Evolutionary conservation across 2,113 vertebrate genomes (phyloP), one percentile per base, ranked within the genome.

Genomic region (Furnarius figulus): DNA sequence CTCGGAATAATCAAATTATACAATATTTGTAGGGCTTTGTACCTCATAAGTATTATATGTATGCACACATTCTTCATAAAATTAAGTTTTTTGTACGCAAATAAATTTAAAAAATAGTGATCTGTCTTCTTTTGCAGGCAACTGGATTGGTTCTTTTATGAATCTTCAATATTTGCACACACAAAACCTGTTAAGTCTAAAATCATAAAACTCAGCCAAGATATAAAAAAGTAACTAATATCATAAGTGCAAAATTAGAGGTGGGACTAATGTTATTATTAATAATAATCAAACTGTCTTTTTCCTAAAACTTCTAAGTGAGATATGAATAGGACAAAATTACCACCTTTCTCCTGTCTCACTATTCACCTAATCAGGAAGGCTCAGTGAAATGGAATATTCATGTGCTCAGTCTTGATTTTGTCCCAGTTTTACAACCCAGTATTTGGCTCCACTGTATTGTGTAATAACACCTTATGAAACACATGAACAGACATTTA

Each of bases 341-440:
- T 5, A 47, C 39, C 76, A 63, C 4, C 5, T 50, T 89, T 68
- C 20, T 27, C 12, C 10, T 53, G 8, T 44, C 62, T n/a, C 4
- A 0, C 10, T 68, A 33, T 23, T 83, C 42, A 72, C 35, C 40
- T 40, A 33, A 37, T 68, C 37, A 28, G 31, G 35, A 89, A 71
- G 24, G 6, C 21, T 53, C 14, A 27, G 4, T n/a, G 44, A 82
- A 91, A 61, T 30, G 9, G 3, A 72, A 6, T 17, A 35, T 55
- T 67, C 14, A n/a, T 22, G 20, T 0, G 0, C 23, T 65, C n/a
- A 44, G 39, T 70, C 40, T 25, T 52, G 30, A 73, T 65, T 77
- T 91, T 42, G 5, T 77, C 30, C 81, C 50, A 4, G 13, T 74
- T 81, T 70, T 56, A 31, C 6, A 73, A 30, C 37, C 35, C 6